Evolutionary conservation across 2,797 vertebrate species (phyloP), one percentile per base, ranked within the genome.

Genomic region (Crenuchus spilurus): DNA sequence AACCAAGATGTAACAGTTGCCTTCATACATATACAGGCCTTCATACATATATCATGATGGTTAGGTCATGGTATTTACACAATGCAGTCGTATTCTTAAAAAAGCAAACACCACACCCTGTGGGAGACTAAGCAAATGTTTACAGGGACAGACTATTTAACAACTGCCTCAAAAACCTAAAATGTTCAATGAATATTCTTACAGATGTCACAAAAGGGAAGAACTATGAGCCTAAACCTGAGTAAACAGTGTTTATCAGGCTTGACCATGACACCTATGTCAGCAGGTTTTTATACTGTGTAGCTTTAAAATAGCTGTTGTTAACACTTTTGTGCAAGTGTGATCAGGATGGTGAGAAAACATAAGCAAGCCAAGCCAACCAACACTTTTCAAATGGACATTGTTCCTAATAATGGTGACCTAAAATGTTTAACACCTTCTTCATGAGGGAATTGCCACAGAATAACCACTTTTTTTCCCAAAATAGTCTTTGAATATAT

Each of bases 1-100:
- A 48, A 46, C 44, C 57, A 60, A 35, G 41, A 35, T 46, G 10
- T 26, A 33, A 58, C 37, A 1, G 3, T 44, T 44, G 41, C 13
- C 28, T 48, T 26, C 6, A n/a, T n/a, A n/a, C n/a, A n/a, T n/a
- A n/a, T 31, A 7, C 41, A 10, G 13, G 6, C 18, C 24, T 22
- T 28, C 11, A 31, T 39, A 33, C 6, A 16, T 22, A 31, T n/a
- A 8, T 49, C 33, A 26, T 37, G n/a, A n/a, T n/a, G n/a, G n/a
- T n/a, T n/a, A n/a, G n/a, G n/a, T n/a, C n/a, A n/a, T n/a, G n/a
- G 41, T 66, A 48, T 91, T 92, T 3, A 80, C 74, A 81, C 86
- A 87, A 62, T 8, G 31, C 2, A 58, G 74, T 74, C 70, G 72
- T 80, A 75, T 61, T 70, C 48, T 46, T 55, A 69, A 60, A 31